A percentile compares a stretch with the other conserved stretches of the same genome.
Conservation (phyloP, 2,113 vertebrate species). For the Sinocyclocheilus grahami region DNA sequence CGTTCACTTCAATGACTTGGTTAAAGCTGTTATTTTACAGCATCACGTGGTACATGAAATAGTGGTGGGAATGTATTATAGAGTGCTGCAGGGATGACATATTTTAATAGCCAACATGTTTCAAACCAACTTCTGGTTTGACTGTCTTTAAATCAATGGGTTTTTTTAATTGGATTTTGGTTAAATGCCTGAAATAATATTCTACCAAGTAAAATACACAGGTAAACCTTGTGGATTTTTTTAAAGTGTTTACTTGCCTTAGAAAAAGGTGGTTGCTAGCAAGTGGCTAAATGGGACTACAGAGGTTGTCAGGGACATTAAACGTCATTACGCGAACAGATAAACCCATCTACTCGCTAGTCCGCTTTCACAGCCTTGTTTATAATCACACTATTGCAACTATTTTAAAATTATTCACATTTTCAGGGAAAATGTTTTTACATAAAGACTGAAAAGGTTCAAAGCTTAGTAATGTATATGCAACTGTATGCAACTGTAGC, state of each 20-base stretch:
- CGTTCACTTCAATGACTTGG: not conserved
- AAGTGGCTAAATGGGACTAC: slow-evolving; percentile 1
- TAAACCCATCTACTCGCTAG: not conserved
- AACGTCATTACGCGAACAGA: not conserved
- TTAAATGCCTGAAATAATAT: no score
- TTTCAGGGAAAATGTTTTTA: not conserved
- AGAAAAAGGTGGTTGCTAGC: not conserved
- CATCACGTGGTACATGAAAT: not conserved
- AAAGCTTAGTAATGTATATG: not conserved
- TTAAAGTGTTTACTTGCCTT: not conserved
- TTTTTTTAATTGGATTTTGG: no score
- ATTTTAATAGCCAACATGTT: not conserved
- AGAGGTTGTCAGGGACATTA: not conserved
- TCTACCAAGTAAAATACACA: no score
- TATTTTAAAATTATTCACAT: not conserved
- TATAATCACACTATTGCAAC: not conserved
- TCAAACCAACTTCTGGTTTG: not conserved
- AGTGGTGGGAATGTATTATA: not conserved
- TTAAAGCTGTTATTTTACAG: not conserved
- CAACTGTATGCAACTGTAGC: no score
- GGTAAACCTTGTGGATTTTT: not conserved
- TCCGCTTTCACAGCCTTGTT: no score
- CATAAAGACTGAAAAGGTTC: not conserved
- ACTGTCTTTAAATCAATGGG: no score
- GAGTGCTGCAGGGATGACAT: not conserved